These are phyloP conservation scores for Hypsopygia costalis DNA, from an alignment of 2,888 invertebrate species.

Conservation along the genomic window DNA sequence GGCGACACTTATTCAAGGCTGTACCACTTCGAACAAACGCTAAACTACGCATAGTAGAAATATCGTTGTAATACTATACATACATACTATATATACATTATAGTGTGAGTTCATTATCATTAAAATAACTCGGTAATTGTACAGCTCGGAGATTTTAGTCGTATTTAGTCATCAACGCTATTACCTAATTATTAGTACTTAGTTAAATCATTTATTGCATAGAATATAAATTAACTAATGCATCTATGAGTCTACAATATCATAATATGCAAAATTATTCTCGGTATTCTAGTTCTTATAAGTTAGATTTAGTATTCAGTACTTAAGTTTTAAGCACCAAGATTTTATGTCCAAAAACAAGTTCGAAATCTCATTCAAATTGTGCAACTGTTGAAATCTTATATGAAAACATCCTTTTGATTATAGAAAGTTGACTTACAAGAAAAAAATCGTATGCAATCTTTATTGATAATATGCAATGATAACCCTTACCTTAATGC, in stretches of 20 bases:
- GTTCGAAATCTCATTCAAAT: background rate
- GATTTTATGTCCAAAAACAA: background rate
- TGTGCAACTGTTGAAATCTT: background rate
- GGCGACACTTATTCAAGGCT: constrained; percentile 53
- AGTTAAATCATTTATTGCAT: too few species aligned
- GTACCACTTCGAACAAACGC: constrained; percentile 40
- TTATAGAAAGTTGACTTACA: background rate
- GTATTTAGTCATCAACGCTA: background rate
- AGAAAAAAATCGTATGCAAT: background rate
- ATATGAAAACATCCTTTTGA: background rate
- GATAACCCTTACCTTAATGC: constrained; percentile 43
- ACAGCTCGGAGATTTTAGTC: background rate
- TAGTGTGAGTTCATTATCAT: background rate
- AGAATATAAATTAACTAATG: too few species aligned
- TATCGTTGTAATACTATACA: background rate
- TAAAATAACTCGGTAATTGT: background rate
- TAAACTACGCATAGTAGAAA: background rate
- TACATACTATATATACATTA: background rate
- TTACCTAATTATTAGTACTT: background rate
- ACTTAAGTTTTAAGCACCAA: too few species aligned
- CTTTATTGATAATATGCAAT: constrained; percentile 21
- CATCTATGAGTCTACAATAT: too few species aligned
- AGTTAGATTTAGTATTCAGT: too few species aligned
- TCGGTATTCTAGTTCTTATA: too few species aligned
- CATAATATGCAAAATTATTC: too few species aligned